Conservation (phyloP, 2,888 invertebrate genomes). For the Catocala fraxini region DNA sequence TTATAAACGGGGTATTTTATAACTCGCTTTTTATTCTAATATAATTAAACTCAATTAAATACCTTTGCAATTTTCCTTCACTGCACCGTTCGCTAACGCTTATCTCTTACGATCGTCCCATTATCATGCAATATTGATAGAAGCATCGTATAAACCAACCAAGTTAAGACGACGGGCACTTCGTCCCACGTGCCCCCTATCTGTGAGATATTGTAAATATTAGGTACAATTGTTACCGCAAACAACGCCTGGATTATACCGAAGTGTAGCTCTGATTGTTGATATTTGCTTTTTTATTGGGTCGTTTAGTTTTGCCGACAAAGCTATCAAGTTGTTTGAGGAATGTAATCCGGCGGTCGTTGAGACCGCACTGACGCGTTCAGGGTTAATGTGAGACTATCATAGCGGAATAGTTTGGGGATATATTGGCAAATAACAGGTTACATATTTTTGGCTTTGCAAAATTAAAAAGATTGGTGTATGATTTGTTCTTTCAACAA, state of each 20-base stretch:
- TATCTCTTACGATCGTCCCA: conserved; percentile 44
- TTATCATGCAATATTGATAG: conserved; percentile 76
- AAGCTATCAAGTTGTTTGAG: conserved; percentile 54
- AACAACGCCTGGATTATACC: conserved; percentile 63
- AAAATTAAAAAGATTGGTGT: neutral
- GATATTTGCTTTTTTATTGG: conserved; percentile 75
- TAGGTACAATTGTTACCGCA: conserved; percentile 64
- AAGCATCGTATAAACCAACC: conserved; percentile 65
- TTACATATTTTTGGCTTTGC: neutral
- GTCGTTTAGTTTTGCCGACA: conserved; percentile 57
- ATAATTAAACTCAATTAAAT: no score
- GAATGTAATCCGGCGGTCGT: conserved; percentile 44
- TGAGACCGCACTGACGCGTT: conserved; percentile 27
- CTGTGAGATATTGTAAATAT: conserved; percentile 73
- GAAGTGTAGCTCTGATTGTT: conserved; percentile 56
- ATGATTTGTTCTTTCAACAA: neutral
- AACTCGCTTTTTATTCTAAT: no score
- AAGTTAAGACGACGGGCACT: conserved; percentile 62
- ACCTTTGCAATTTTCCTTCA: neutral
- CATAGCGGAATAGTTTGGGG: conserved; percentile 23
- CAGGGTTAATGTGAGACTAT: conserved; percentile 19
- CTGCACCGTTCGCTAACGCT: conserved; percentile 35
- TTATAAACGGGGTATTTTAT: no score
- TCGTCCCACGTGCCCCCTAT: conserved; percentile 71
- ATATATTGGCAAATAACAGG: neutral